Percentiles rank a stretch among this genome's conserved stretches.
Evolutionary conservation across 2,113 vertebrate genomes (phyloP).

Genomic region (Lutjanus erythropterus): DNA sequence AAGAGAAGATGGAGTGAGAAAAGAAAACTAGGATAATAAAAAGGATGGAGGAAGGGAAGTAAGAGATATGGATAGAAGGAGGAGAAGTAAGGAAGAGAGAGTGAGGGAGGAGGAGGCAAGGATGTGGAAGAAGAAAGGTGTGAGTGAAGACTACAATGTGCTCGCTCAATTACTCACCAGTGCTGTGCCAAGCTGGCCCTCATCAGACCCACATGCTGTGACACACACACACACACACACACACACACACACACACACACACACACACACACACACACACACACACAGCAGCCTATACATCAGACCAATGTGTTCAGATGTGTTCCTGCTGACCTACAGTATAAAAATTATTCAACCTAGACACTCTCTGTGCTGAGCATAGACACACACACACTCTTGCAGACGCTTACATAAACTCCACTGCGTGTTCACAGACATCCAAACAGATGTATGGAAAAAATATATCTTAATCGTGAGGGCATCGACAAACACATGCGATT

Average conservation of each 20-base stretch:
- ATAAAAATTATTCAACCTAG: constrained; percentile 40
- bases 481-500: neutral
- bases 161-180: constrained; percentile 76
- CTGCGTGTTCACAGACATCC: neutral
- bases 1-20: neutral
- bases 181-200: constrained; percentile 66
- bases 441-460: neutral
- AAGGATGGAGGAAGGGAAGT: neutral
- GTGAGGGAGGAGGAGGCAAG: constrained; percentile 14
- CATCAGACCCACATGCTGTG: constrained; percentile 64
- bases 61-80: neutral
- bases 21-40: constrained; percentile 4
- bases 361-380: constrained; percentile 17
- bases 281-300: constrained; percentile 31
- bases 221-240: constrained; percentile 26
- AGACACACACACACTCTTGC: neutral
- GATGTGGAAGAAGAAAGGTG: constrained; percentile 47
- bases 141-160: constrained; percentile 66
- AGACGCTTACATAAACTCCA: constrained; percentile 15
- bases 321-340: constrained; percentile 59
- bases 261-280: constrained; percentile 38
- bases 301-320: constrained; percentile 47
- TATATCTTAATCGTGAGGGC: neutral
- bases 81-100: neutral
- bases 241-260: constrained; percentile 36